Conservation (phyloP, 1,140 invertebrate genomes). For the Chironomus tepperi region DNA sequence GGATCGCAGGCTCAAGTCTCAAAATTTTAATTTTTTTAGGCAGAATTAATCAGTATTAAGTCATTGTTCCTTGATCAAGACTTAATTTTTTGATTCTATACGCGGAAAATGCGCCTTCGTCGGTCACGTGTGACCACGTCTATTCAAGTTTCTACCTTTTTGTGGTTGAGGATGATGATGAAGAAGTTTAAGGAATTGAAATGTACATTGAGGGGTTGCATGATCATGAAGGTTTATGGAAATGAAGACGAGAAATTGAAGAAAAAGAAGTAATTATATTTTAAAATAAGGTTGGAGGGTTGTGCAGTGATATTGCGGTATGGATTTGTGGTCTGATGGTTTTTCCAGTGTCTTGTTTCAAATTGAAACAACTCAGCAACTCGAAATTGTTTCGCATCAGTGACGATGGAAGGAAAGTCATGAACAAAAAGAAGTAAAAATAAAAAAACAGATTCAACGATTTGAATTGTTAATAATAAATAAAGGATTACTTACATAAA, state of each 20-base stretch:
- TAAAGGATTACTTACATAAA: conserved; percentile 20
- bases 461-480: conserved; percentile 23
- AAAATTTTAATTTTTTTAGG: no score
- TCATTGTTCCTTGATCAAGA: no score
- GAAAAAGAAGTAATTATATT: not conserved
- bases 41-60: no score
- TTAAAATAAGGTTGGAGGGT: not conserved
- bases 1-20: no score
- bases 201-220: no score
- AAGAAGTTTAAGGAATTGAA: no score
- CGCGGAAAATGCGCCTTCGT: no score
- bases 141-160: no score
- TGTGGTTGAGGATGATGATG: no score
- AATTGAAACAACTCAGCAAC: not conserved
- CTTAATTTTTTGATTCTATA: no score
- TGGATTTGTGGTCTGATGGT: conserved; percentile 22
- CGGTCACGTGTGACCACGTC: no score
- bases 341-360: conserved; percentile 16
- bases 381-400: not conserved
- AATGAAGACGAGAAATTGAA: not conserved
- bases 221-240: no score
- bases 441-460: not conserved
- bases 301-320: conserved; percentile 19
- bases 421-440: not conserved
- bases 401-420: conserved; percentile 7